phyloP scores from a whole-genome alignment of 2,888 invertebrate genomes.

The Thymelicus lineola region DNA sequence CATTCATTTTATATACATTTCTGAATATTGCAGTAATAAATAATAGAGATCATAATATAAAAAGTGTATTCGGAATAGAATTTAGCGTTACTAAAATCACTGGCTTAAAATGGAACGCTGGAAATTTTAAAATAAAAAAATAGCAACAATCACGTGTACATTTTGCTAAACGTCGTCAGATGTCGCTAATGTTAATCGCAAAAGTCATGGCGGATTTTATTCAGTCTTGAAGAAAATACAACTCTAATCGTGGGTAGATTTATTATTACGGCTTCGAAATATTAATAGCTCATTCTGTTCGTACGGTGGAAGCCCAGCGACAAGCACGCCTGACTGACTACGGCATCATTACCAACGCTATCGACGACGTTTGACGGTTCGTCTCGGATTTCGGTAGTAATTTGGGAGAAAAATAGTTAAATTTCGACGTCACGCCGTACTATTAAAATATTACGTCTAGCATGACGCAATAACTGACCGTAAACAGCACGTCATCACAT shows the following conservation, averaged over 20 bases:
- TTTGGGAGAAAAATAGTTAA: slow-evolving; percentile 64
- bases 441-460: slow-evolving; percentile 66
- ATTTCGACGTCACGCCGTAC: slow-evolving; percentile 67
- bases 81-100: slow-evolving; percentile 37
- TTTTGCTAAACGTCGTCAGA: slow-evolving; percentile 66
- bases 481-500: slow-evolving; percentile 58
- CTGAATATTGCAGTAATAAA: too few species aligned
- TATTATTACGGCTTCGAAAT: slow-evolving; percentile 73
- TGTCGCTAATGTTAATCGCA: slow-evolving; percentile 75
- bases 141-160: slow-evolving; percentile 75
- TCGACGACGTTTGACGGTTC: slow-evolving; percentile 66
- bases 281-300: slow-evolving; percentile 67
- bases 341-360: slow-evolving; percentile 54
- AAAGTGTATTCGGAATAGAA: too few species aligned
- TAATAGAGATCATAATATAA: too few species aligned
- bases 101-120: slow-evolving; percentile 70
- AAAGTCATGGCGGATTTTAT: slow-evolving; percentile 83
- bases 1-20: not conserved
- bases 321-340: slow-evolving; percentile 58
- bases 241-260: slow-evolving; percentile 79
- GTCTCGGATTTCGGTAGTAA: slow-evolving; percentile 77
- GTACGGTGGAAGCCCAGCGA: slow-evolving; percentile 67
- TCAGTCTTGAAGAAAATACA: slow-evolving; percentile 74
- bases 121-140: slow-evolving; percentile 65
- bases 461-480: slow-evolving; percentile 73